phyloP scores from a whole-genome alignment of 2,797 vertebrate genomes.

The Periparus ater region DNA sequence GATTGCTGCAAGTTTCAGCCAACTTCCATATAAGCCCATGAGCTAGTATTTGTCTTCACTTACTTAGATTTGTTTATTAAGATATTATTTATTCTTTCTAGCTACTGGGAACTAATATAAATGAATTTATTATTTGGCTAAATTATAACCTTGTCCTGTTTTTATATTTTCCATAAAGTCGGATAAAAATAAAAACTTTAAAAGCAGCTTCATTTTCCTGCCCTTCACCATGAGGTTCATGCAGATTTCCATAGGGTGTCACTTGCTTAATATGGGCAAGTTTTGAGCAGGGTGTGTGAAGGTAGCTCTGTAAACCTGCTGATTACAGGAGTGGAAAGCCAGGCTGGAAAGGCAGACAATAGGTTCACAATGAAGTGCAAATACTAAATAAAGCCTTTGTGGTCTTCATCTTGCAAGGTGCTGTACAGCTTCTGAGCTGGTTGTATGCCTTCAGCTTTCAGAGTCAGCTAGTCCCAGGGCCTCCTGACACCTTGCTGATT shows the following conservation, averaged over 20 bases:
- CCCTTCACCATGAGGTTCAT: not conserved
- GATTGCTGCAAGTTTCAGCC: slow-evolving; percentile 23
- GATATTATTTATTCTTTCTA: not conserved
- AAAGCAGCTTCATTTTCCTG: not conserved
- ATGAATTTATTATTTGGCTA: not conserved
- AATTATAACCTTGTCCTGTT: not conserved
- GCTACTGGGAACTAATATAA: not conserved
- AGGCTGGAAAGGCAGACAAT: not conserved
- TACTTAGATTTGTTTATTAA: not conserved
- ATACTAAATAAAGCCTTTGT: not conserved
- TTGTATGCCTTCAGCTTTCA: not conserved
- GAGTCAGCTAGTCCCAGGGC: not conserved
- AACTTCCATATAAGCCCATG: slow-evolving; percentile 6
- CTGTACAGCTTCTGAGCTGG: not conserved
- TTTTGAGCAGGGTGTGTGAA: not conserved
- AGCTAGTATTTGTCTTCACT: not conserved
- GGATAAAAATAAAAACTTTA: not conserved
- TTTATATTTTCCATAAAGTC: not conserved
- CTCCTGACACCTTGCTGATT: not conserved
- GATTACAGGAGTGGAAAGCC: not conserved
- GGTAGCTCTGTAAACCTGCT: not conserved
- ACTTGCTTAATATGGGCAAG: not conserved
- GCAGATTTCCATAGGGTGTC: not conserved
- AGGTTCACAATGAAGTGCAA: not conserved
- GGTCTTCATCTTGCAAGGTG: not conserved